phyloP scores from a whole-genome alignment of 2,797 vertebrate genomes.

The Poeciliopsis infans region DNA sequence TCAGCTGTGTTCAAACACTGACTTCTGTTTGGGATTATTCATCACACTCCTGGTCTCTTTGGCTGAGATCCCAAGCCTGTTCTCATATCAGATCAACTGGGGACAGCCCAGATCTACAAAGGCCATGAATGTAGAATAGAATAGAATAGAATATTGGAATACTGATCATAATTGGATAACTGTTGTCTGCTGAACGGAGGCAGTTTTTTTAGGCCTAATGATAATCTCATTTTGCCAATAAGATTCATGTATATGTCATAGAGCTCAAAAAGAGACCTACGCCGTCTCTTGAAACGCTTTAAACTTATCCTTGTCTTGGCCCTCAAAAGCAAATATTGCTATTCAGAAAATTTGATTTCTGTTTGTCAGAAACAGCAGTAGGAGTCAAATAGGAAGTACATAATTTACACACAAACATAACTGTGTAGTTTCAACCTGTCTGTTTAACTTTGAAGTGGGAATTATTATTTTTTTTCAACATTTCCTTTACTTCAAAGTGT shows the following conservation, averaged over 20 bases:
- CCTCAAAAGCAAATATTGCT: not conserved
- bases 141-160: not conserved
- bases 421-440: not conserved
- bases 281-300: not conserved
- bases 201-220: not conserved
- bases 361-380: not conserved
- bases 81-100: slow-evolving; percentile 41
- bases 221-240: not conserved
- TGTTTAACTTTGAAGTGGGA: slow-evolving; percentile 8
- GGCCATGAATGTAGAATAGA: not conserved
- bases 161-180: not conserved
- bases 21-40: slow-evolving; percentile 67
- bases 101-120: slow-evolving; percentile 40
- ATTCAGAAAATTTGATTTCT: not conserved
- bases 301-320: not conserved
- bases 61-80: slow-evolving; percentile 40
- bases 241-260: not conserved
- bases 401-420: slow-evolving; percentile 4
- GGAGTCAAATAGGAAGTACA: slow-evolving; percentile 11
- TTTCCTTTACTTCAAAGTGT: not conserved
- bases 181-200: not conserved
- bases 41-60: slow-evolving; percentile 49
- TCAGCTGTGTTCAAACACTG: slow-evolving; percentile 69
- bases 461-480: not conserved
- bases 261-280: no score